Conservation (phyloP, 1,140 invertebrate species). For the Periplaneta americana region DNA sequence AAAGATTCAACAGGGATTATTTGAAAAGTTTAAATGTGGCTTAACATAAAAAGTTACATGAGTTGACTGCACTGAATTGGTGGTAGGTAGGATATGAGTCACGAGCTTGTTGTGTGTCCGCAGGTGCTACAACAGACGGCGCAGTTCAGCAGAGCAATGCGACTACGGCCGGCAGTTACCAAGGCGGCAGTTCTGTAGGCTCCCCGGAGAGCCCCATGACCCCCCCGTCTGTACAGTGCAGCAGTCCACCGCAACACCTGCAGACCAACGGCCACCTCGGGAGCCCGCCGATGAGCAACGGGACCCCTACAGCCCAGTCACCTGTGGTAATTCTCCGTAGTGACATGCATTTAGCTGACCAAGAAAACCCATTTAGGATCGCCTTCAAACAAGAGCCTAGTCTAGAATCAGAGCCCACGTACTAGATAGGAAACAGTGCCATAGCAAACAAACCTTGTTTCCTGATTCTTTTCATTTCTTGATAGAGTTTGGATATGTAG, state of each 20-base stretch:
- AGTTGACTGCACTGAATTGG: too few species aligned
- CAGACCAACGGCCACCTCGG: conserved; percentile 1
- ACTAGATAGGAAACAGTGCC: not conserved
- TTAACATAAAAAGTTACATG: too few species aligned
- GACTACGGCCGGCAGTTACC: conserved; percentile 26
- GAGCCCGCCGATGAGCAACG: conserved; percentile 28
- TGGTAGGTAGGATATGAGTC: too few species aligned
- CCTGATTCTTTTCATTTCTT: not conserved
- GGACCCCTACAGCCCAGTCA: conserved; percentile 30
- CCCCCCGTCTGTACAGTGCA: conserved; percentile 38
- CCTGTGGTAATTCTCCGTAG: conserved; percentile 34
- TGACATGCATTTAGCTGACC: conserved; percentile 24
- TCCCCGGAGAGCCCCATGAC: conserved; percentile 38
- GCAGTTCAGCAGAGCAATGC: not conserved
- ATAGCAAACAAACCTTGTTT: not conserved
- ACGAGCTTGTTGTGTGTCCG: too few species aligned
- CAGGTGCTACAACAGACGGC: conserved; percentile 14
- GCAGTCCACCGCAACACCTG: conserved; percentile 23
- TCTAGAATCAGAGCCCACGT: conserved; percentile 32
- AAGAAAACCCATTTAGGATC: conserved; percentile 31
- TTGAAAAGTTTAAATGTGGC: too few species aligned
- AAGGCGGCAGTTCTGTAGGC: conserved; percentile 35
- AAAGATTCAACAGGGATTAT: too few species aligned
- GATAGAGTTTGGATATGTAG: too few species aligned
- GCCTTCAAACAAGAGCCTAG: conserved; percentile 41